Evolutionary conservation across 2,888 invertebrate genomes (phyloP).

Genomic region (Plusia festucae): DNA sequence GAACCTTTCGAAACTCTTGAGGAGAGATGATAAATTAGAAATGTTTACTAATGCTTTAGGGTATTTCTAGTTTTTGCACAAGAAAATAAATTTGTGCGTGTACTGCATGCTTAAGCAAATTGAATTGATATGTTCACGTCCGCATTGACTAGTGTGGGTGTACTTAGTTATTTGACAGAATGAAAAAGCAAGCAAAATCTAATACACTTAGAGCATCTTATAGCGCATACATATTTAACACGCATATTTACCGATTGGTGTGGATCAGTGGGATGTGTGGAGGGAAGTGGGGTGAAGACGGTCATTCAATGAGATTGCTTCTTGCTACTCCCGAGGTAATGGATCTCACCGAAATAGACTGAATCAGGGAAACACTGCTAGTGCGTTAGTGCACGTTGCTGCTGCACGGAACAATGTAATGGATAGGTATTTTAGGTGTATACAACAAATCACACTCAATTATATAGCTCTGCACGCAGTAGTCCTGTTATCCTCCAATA

Average conservation of each 20-base stretch:
- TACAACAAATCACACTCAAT: background rate
- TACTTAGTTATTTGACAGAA: conserved; percentile 81
- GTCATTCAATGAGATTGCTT: conserved; percentile 90
- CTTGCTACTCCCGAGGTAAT: conserved; percentile 89
- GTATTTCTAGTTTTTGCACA: conserved; percentile 51
- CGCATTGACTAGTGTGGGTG: conserved; percentile 68
- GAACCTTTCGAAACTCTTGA: conserved; percentile 41
- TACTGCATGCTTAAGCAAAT: conserved; percentile 75
- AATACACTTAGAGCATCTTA: conserved; percentile 89
- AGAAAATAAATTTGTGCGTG: conserved; percentile 73
- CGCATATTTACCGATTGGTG: conserved; percentile 89
- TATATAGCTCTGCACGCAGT: background rate
- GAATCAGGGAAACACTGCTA: conserved; percentile 84
- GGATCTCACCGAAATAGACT: conserved; percentile 89
- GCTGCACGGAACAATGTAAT: conserved; percentile 27
- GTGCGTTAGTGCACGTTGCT: conserved; percentile 76
- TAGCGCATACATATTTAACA: conserved; percentile 89
- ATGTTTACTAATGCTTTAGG: conserved; percentile 49
- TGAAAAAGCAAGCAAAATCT: conserved; percentile 88
- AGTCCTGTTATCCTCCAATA: too few relatives aligned
- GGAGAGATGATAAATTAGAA: conserved; percentile 46
- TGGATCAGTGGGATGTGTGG: conserved; percentile 78
- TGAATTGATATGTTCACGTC: conserved; percentile 69
- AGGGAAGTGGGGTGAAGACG: conserved; percentile 77
- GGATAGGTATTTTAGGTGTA: conserved; percentile 32